A percentile compares a stretch with the other conserved stretches of the same genome.
These are phyloP conservation scores for Onychorhynchus coronatus DNA, from an alignment of 2,113 vertebrate genomes.

Conservation along the genomic window DNA sequence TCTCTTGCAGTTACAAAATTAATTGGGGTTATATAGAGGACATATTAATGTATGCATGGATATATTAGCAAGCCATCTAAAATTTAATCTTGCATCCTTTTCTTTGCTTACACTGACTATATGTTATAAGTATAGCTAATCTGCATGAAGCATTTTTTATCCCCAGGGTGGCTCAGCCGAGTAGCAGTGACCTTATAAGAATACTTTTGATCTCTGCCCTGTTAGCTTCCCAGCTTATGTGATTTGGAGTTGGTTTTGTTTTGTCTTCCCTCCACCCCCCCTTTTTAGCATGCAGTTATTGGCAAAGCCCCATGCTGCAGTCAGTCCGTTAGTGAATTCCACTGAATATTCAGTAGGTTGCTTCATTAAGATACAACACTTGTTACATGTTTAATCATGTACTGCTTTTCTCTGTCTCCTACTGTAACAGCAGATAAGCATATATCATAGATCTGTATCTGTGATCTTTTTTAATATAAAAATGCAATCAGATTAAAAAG, in stretches of 20 bases:
- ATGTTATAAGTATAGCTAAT: not conserved
- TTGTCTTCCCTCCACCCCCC: fast-evolving
- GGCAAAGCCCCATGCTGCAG: constrained; percentile 4
- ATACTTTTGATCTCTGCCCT: constrained; percentile 7
- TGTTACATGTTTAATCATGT: constrained; percentile 41
- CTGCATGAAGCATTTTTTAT: not conserved
- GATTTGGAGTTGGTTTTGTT: not conserved
- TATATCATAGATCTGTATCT: not conserved
- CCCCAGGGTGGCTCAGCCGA: not conserved
- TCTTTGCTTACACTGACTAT: not conserved
- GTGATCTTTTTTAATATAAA: constrained; percentile 27
- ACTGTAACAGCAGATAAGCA: not conserved
- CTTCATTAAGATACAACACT: constrained; percentile 33
- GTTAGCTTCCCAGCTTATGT: not conserved
- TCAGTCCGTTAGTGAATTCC: not conserved
- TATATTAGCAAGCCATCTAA: constrained; percentile 21
- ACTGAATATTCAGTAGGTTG: constrained; percentile 44
- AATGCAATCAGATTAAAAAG: not conserved
- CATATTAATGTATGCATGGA: constrained; percentile 23
- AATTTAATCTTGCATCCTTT: constrained; percentile 26
- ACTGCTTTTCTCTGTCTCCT: constrained; percentile 20
- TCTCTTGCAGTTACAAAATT: not conserved
- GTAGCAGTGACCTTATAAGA: not conserved
- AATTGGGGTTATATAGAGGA: constrained; percentile 52
- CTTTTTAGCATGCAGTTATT: not conserved